These are phyloP conservation scores for Crepidodera aurea DNA, from an alignment of 2,888 invertebrate species.

Conservation along the genomic window DNA sequence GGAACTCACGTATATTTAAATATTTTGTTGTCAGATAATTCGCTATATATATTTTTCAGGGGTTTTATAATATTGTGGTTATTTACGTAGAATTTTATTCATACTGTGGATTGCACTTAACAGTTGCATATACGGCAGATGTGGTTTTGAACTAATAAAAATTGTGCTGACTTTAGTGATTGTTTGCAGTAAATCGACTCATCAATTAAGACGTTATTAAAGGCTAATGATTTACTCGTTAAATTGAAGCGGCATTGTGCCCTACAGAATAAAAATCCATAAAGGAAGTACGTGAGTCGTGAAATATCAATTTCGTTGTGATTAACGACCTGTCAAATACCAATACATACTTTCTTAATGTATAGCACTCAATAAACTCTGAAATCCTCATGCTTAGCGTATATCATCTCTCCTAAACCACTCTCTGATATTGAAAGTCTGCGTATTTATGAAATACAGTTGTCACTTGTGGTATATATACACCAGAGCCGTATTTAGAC, in stretches of 20 bases:
- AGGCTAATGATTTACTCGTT: neutral
- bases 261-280: conserved; percentile 3
- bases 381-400: neutral
- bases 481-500: too few relatives aligned
- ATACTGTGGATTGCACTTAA: too few relatives aligned
- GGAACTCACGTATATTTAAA: too few relatives aligned
- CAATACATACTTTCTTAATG: conserved; percentile 14
- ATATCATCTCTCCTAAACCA: conserved; percentile 1
- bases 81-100: too few relatives aligned
- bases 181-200: neutral
- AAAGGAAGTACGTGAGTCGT: conserved; percentile 7
- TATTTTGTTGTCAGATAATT: too few relatives aligned
- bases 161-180: too few relatives aligned
- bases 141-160: too few relatives aligned
- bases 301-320: conserved; percentile 18
- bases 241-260: neutral
- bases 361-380: conserved; percentile 3
- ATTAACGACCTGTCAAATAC: conserved; percentile 23
- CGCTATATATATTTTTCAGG: too few relatives aligned
- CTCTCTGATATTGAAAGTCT: neutral
- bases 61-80: too few relatives aligned
- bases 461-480: too few relatives aligned
- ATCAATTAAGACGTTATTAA: neutral
- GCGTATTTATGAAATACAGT: neutral
- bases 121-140: too few relatives aligned